phyloP scores from a whole-genome alignment of 2,113 vertebrate genomes.

The Phalacrocorax carbo region DNA sequence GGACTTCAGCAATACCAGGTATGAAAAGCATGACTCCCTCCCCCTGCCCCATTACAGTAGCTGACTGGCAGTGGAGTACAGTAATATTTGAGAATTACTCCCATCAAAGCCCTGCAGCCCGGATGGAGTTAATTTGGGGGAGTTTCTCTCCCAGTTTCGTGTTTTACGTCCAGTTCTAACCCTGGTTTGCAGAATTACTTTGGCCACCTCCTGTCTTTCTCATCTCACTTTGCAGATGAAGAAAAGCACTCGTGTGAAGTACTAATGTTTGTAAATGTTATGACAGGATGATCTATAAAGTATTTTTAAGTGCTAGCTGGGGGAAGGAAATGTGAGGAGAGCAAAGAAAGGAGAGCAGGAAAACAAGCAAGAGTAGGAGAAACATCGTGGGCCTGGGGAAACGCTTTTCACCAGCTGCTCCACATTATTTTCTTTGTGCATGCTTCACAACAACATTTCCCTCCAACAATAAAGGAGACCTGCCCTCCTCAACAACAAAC shows the following conservation, averaged over 20 bases:
- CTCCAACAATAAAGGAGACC: not conserved
- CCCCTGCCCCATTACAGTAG: not conserved
- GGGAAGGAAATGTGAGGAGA: not conserved
- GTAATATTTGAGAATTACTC: not conserved
- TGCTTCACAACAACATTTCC: not conserved
- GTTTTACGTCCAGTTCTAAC: not conserved
- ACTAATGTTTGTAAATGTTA: conserved; percentile 29
- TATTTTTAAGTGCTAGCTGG: not conserved
- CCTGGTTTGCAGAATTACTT: not conserved
- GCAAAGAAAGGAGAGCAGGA: not conserved
- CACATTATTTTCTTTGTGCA: not conserved
- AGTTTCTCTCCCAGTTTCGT: not conserved
- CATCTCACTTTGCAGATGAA: not conserved
- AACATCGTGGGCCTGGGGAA: not conserved
- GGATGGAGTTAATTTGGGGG: not conserved
- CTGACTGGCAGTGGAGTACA: not conserved
- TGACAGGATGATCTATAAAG: conserved; percentile 8
- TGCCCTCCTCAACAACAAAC: conserved; percentile 2
- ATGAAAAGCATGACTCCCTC: not conserved
- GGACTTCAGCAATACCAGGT: not conserved
- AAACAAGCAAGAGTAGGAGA: not conserved
- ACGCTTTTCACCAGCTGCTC: not conserved
- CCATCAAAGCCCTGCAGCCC: not conserved
- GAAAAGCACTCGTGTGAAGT: not conserved
- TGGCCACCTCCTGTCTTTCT: not conserved